Base-by-base conservation (phyloP, 2,113 vertebrate species). In the Lamprotornis superbus region DNA sequence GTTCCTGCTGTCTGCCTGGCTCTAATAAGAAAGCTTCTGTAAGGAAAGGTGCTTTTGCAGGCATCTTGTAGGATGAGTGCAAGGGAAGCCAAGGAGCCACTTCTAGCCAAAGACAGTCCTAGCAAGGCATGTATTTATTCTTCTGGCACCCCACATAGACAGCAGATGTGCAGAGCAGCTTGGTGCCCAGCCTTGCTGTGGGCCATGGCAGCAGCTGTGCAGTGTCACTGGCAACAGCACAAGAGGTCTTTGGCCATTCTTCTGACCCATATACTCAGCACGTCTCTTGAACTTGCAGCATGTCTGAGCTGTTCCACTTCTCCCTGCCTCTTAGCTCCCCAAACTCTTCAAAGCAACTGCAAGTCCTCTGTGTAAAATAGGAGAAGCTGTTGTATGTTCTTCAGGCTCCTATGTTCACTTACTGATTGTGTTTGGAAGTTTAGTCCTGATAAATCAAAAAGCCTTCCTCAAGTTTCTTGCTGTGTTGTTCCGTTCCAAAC, bases 51-150 rank as follows among this genome's bases (percentile, higher is more conserved):
- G 49, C 16, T 56, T 44, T 74, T 65, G 39, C 18, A 39, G 33
- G 28, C 33, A 24, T 63, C 11, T 37, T 0, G 0, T 64, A 83
- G 52, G 23, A 56, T 71, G 42, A 49, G 14, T 15, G 7, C 25
- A 64, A 69, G 52, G 25, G 56, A 94, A 81, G 56, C 47, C 47
- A 78, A 75, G 35, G 47, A 67, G 30, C 18, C 10, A 3, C 56
- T 82, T 75, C 12, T 57, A 37, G 60, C 0, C 1, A 74, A 65
- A 73, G 28, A 3, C 30, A 46, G 42, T 80, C 10, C 3, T n/a
- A 52, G 55, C 25, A 57, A 53, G 44, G 37, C 15, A 2, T 30
- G 8, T 64, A 27, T 73, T 44, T 52, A 6, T 55, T 60, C 20
- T 60, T 68, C 27, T 65, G 37, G 49, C 42, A 82, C 13, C 21